Evolutionary conservation across 2,113 vertebrate genomes (phyloP), one percentile per base, ranked within the genome.

Genomic region (Coptodon bakossiorum): DNA sequence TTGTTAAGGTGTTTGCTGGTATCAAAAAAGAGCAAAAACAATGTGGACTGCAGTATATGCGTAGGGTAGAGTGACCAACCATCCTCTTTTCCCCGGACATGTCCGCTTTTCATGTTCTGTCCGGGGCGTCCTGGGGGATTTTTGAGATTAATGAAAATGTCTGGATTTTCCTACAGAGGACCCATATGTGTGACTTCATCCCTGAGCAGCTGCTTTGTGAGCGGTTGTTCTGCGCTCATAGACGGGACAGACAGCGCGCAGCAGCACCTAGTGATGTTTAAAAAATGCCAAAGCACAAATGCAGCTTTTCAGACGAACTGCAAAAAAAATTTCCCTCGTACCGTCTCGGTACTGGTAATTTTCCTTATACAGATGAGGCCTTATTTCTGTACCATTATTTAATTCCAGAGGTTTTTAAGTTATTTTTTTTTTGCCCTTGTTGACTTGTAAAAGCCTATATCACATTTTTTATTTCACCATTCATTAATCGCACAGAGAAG

Each of bases 371-470:
- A 31, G 14, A 2, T 59, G 1, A 59, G 27, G 56, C 56, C 27
- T 59, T 59, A 59, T 59, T 59, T 59, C 56, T 59, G 56, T 59
- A 31, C 27, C 56, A 59, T 59, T 59, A 31, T 59, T 59, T 59
- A 59, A 59, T 59, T 59, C 14, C 56, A 59, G 14, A 31, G 3
- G 14, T 59, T 59, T 59, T 59, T 31, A 59, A 6, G 27, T 16
- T 9, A 17, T 31, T 56, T 56, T 31, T 56, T 56, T 54, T 56
- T 24, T 13, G 6, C 22, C 10, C 22, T 56, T 56, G 22, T 56
- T 56, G 22, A 56, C 53, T 56, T 54, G 53, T 24, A 54, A n/a
- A 53, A 53, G 50, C 50, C 50, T n/a, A 53, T 53, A 53, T n/a
- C 2, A n/a, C 9, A 45, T 38, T 50, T 50, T 50, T 50, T 7